Evolutionary conservation across 2,113 vertebrate species (phyloP).

Genomic region (Semicossyphus pulcher): DNA sequence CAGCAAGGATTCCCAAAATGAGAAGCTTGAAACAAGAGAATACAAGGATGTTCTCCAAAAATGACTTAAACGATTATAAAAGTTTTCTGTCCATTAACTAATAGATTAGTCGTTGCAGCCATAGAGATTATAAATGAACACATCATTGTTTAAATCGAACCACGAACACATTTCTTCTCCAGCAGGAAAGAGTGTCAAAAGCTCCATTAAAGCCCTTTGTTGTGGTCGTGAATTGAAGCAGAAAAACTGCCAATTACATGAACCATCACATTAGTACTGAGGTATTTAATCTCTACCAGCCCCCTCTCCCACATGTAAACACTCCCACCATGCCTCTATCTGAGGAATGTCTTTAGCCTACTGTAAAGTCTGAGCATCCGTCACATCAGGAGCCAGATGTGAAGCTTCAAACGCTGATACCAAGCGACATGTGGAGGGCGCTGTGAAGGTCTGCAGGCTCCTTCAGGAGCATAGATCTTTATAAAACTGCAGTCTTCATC

Average conservation of each 20-base stretch:
- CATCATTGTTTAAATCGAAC: background rate
- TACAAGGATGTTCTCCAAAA: background rate
- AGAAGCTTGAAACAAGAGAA: background rate
- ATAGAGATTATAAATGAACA: background rate
- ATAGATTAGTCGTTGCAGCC: background rate
- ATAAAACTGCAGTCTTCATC: background rate
- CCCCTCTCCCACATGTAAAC: conserved; percentile 3
- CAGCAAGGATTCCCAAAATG: no score
- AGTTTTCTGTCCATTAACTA: background rate
- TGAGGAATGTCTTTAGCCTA: conserved; percentile 48
- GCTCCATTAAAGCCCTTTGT: background rate
- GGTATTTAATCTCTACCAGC: conserved; percentile 25
- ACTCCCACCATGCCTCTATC: conserved; percentile 46
- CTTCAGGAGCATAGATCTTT: background rate
- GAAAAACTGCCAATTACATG: background rate
- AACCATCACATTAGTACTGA: background rate
- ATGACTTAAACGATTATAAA: background rate
- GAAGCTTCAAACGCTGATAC: conserved; percentile 50
- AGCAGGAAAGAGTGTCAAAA: background rate
- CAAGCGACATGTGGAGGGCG: background rate
- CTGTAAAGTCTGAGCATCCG: conserved; percentile 27
- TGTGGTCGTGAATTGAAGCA: background rate
- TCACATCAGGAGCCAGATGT: conserved; percentile 66
- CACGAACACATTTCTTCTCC: background rate
- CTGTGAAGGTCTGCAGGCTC: background rate